These are phyloP conservation scores for Scaptomyza pallida DNA, from an alignment of 1,140 invertebrate genomes.

Conservation along the genomic window DNA sequence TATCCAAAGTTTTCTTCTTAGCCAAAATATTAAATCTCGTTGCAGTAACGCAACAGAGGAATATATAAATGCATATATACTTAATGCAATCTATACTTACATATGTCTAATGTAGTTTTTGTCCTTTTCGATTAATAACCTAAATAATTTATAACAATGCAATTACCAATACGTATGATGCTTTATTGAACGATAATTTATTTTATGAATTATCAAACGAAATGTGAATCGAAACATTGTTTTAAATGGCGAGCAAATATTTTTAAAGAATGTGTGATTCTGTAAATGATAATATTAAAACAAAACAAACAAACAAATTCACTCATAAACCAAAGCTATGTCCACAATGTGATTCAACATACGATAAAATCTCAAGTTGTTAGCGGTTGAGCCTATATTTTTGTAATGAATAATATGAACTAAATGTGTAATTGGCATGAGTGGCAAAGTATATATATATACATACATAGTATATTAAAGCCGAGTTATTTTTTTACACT, in stretches of 20 bases:
- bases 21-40: conserved; percentile 61
- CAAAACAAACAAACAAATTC: conserved; percentile 2
- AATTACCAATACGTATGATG: conserved; percentile 6
- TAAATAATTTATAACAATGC: conserved; percentile 27
- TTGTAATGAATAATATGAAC: conserved; percentile 43
- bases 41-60: conserved; percentile 61
- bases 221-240: conserved; percentile 52
- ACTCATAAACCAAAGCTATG: conserved; percentile 8
- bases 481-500: conserved; percentile 74
- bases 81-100: neutral
- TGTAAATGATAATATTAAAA: conserved; percentile 4
- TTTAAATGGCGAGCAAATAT: conserved; percentile 31
- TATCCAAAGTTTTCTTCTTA: conserved; percentile 62
- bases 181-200: conserved; percentile 58
- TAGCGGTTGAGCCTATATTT: conserved; percentile 50
- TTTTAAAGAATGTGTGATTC: conserved; percentile 68
- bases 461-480: conserved; percentile 23
- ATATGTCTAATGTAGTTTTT: conserved; percentile 66
- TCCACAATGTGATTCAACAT: conserved; percentile 20
- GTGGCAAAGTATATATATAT: conserved; percentile 37
- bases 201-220: conserved; percentile 41
- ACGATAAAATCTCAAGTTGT: conserved; percentile 32
- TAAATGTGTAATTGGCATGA: conserved; percentile 69
- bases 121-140: conserved; percentile 49
- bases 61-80: conserved; percentile 46